phyloP scores from a whole-genome alignment of 1,140 invertebrate species.

The Nephila pilipes region DNA sequence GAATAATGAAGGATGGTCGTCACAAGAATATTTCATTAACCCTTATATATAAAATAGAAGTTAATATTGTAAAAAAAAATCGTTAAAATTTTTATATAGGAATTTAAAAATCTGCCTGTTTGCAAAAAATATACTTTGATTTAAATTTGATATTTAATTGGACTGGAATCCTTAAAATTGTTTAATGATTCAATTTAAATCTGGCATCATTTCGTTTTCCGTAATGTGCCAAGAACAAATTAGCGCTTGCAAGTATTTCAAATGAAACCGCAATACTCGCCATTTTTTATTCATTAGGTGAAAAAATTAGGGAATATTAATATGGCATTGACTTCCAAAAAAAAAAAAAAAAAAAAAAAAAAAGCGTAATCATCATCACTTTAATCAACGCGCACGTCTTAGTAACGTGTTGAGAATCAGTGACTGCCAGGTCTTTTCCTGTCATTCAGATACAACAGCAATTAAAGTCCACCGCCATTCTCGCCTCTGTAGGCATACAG shows the following conservation, averaged over 20 bases:
- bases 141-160: too few relatives aligned
- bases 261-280: not conserved
- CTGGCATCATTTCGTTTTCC: not conserved
- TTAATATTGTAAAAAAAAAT: too few relatives aligned
- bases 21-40: too few relatives aligned
- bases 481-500: not conserved
- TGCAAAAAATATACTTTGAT: too few relatives aligned
- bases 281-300: not conserved
- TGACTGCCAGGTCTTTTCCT: not conserved
- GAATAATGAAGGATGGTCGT: too few relatives aligned
- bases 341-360: not conserved
- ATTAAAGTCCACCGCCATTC: not conserved
- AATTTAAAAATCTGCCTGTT: too few relatives aligned
- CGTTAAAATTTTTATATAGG: too few relatives aligned
- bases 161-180: too few relatives aligned
- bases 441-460: not conserved
- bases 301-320: not conserved
- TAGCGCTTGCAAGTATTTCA: not conserved
- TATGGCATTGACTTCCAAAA: not conserved
- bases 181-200: too few relatives aligned
- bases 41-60: too few relatives aligned
- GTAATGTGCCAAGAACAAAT: not conserved
- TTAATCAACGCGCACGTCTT: not conserved
- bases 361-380: not conserved
- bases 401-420: constrained; percentile 1